Conservation (phyloP, 2,113 vertebrate genomes). For the Alethe diademata region DNA sequence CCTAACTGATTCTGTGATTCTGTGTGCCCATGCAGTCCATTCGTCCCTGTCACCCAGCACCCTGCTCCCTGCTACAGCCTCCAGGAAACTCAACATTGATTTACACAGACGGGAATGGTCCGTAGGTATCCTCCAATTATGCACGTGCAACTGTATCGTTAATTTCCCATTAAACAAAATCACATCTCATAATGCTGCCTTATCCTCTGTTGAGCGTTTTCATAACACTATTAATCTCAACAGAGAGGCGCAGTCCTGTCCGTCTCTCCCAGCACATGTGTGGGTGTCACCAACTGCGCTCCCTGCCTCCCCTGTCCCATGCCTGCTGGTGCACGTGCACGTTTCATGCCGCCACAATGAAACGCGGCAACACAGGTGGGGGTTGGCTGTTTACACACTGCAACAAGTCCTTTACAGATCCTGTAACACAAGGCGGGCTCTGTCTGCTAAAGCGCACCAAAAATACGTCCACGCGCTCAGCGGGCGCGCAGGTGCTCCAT, state of each 20-base stretch:
- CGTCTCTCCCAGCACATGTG: rapidly evolving
- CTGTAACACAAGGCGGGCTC: rapidly evolving
- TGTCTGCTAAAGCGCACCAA: background rate
- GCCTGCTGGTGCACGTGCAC: rapidly evolving
- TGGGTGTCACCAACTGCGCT: rapidly evolving
- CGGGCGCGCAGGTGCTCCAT: rapidly evolving
- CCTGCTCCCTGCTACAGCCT: background rate
- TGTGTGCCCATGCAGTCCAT: rapidly evolving
- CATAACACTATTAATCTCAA: background rate
- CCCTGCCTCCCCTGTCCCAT: rapidly evolving
- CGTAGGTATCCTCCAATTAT: background rate
- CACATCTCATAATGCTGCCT: background rate
- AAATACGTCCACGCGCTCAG: rapidly evolving
- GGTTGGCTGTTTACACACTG: background rate
- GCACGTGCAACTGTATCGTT: background rate
- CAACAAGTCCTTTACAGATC: background rate
- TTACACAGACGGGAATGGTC: rapidly evolving
- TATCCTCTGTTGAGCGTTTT: background rate
- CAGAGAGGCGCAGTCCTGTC: background rate
- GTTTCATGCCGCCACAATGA: rapidly evolving
- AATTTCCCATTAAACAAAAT: background rate
- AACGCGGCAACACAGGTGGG: rapidly evolving
- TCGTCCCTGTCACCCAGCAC: background rate
- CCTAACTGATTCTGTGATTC: background rate
- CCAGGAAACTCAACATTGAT: background rate